Evolutionary conservation across 2,797 vertebrate genomes (phyloP), one percentile per base, ranked within the genome.

Genomic region (Vipera ursinii): DNA sequence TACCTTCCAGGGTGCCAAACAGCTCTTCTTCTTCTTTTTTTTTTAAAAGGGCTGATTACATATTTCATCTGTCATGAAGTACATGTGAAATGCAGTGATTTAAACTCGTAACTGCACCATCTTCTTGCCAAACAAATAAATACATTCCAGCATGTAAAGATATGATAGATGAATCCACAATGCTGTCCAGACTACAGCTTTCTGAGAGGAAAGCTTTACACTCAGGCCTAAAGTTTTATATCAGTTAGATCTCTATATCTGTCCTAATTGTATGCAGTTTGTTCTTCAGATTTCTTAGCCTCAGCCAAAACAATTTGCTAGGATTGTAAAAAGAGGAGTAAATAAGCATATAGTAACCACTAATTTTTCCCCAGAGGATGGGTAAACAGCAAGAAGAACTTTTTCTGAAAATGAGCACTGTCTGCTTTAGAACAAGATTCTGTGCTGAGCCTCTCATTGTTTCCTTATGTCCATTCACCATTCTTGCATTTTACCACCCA

Each of bases 121-220:
- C 55, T 88, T 88, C 44, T 88, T 55, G 44, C 61, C 90, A 24
- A 24, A 24, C 51, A 51, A 53, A 38, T 28, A 61, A 61, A 88
- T 82, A 61, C n/a, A 93, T 85, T 48, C 86, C 65, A 85, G 15
- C 44, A 87, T 32, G 69, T 88, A 91, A 91, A 92, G 86, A 55
- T 69, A 89, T 91, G 89, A 90, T 88, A 88, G 91, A 91, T 94
- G 89, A 32, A 69, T 28, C 38, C 69, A 86, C 44, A 85, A 17
- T 44, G 28, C 38, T 44, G 86, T 96, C 92, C 95, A 89, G 96
- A 89, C 15, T 56, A 60, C 85, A 91, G 0, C 28, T 92, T 53
- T 95, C 89, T 91, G 94, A 95, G 93, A 95, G 93, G 91, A 95
- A 96, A 61, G n/a, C 55, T 94, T 96, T 95, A 87, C 61, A 53